Evolutionary conservation across 2,113 vertebrate genomes (phyloP).

Genomic region (Poicephalus gulielmi): DNA sequence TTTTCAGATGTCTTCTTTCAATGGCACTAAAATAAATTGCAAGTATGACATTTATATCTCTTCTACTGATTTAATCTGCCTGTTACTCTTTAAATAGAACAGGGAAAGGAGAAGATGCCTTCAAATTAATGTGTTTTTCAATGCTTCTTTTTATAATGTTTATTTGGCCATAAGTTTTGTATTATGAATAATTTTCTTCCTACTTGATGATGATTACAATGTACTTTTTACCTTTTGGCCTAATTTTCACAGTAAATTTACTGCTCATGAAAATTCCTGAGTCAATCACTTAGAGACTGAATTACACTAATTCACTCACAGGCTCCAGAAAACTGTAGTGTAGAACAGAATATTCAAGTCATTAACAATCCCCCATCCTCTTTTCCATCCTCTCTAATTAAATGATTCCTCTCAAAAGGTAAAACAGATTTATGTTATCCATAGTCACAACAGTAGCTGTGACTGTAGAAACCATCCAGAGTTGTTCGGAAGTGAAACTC

Average conservation of each 20-base stretch:
- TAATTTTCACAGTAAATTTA: conserved; percentile 22
- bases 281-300: conserved; percentile 24
- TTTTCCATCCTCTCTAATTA: conserved; percentile 17
- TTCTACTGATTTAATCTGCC: conserved; percentile 35
- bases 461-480: neutral
- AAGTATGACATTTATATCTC: conserved; percentile 44
- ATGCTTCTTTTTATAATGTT: neutral
- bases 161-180: neutral
- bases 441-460: neutral
- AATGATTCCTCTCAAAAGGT: neutral
- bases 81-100: neutral
- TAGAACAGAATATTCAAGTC: conserved; percentile 8
- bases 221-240: conserved; percentile 6
- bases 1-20: conserved; percentile 43
- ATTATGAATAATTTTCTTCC: neutral
- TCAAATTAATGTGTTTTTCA: conserved; percentile 6
- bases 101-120: neutral
- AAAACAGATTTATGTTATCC: neutral
- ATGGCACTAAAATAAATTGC: conserved; percentile 37
- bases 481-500: neutral
- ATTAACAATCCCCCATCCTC: neutral
- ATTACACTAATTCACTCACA: neutral
- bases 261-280: neutral
- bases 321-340: neutral
- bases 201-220: neutral